A percentile compares a stretch with the other conserved stretches of the same genome.
phyloP scores from a whole-genome alignment of 2,888 invertebrate genomes.

The Erebia palarica region DNA sequence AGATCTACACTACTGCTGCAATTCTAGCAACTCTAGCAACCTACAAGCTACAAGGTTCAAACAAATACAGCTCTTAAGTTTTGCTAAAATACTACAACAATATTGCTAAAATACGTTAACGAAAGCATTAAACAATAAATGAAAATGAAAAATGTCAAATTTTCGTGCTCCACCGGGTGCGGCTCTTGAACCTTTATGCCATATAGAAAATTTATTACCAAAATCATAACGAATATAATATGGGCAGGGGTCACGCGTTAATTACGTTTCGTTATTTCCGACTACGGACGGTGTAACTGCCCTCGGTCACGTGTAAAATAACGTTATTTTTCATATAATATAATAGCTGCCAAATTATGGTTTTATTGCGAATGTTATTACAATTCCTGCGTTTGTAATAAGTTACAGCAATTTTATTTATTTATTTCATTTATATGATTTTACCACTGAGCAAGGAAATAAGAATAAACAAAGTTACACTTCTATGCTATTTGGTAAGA shows the following conservation, averaged over 20 bases:
- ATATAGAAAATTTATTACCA: conserved; percentile 27
- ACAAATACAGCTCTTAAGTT: no score
- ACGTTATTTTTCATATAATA: conserved; percentile 44
- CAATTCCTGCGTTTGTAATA: not conserved
- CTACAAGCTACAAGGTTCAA: no score
- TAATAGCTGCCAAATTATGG: conserved; percentile 38
- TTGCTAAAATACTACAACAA: no score
- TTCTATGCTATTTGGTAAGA: no score
- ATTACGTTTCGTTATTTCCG: conserved; percentile 37
- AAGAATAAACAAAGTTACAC: no score
- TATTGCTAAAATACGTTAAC: not conserved
- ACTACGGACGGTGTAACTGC: conserved; percentile 41
- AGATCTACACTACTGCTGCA: no score
- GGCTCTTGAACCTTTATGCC: conserved; percentile 28
- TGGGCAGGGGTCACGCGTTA: conserved; percentile 42
- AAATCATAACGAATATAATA: conserved; percentile 36
- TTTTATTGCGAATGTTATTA: conserved; percentile 35
- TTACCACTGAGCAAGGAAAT: no score
- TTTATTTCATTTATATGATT: not conserved
- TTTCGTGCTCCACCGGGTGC: not conserved
- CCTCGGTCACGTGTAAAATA: conserved; percentile 42
- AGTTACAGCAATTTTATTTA: no score
- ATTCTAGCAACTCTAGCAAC: no score
- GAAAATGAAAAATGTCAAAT: conserved; percentile 11
- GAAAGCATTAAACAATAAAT: not conserved